Conservation (phyloP, 1,140 invertebrate genomes). For the Meloidogyne floridensis region DNA sequence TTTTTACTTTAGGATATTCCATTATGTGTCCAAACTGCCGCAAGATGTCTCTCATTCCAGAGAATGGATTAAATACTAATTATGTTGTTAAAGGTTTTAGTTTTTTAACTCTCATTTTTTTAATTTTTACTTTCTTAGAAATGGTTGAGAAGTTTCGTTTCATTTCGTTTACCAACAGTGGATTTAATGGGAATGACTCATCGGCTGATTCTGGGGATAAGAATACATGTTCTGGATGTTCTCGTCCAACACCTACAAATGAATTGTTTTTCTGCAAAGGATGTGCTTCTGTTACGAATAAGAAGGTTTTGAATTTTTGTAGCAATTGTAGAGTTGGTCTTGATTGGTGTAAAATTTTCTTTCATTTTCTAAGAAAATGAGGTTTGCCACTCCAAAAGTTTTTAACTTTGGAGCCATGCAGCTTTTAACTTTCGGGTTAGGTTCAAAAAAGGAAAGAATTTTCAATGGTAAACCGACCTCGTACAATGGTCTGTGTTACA, state of each 20-base stretch:
- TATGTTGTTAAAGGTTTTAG: conserved; percentile 20
- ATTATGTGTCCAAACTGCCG: conserved; percentile 25
- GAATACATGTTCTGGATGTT: conserved; percentile 7
- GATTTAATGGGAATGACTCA: not conserved
- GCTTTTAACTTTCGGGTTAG: no score
- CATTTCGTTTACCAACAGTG: not conserved
- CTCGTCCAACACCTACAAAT: not conserved
- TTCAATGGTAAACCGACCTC: no score
- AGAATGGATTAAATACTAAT: conserved; percentile 17
- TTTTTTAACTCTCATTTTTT: not conserved
- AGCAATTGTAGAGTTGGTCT: no score
- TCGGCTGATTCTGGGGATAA: not conserved
- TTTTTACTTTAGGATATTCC: not conserved
- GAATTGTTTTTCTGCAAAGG: conserved; percentile 25
- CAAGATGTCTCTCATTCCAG: conserved; percentile 19
- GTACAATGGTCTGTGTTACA: no score
- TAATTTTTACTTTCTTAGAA: conserved; percentile 2
- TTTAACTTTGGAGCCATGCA: no score
- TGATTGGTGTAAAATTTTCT: no score
- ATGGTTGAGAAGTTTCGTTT: conserved; percentile 27
- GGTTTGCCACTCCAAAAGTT: no score
- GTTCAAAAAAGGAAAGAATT: no score
- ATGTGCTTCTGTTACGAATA: not conserved
- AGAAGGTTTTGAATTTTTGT: not conserved
- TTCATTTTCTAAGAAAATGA: no score